Conservation (phyloP, 2,113 vertebrate species). For the Silurus glanis region DNA sequence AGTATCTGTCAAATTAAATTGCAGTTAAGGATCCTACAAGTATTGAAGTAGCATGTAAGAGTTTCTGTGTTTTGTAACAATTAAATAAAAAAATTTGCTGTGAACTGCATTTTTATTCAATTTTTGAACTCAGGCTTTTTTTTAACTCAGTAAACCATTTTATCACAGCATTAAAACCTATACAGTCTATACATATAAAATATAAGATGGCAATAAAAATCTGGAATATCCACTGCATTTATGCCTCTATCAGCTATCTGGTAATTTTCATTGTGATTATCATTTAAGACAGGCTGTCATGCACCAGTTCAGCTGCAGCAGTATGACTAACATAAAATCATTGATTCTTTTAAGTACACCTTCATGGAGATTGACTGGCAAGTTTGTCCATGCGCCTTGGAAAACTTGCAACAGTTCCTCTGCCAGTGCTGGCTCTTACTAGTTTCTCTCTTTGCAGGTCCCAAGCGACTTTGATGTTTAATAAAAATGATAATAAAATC, state of each 20-base stretch:
- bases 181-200: neutral
- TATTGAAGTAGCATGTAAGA: neutral
- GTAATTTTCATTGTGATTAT: conserved; percentile 7
- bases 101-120: neutral
- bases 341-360: neutral
- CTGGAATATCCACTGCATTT: neutral
- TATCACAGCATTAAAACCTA: neutral
- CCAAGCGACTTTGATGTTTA: neutral
- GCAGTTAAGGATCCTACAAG: neutral
- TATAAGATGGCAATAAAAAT: neutral
- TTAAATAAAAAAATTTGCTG: neutral
- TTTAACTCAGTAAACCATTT: neutral
- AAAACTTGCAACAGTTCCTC: neutral
- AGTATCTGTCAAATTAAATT: neutral
- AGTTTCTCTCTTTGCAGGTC: neutral
- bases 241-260: neutral
- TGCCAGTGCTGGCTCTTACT: neutral
- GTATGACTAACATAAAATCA: conserved; percentile 15
- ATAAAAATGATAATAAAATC: neutral
- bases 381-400: neutral
- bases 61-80: neutral
- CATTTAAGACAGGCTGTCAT: conserved; percentile 7
- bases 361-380: neutral
- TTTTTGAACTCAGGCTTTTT: too few relatives aligned
- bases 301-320: neutral